These are phyloP conservation scores for Cyclina sinensis DNA, from an alignment of 1,140 invertebrate species.

Conservation along the genomic window DNA sequence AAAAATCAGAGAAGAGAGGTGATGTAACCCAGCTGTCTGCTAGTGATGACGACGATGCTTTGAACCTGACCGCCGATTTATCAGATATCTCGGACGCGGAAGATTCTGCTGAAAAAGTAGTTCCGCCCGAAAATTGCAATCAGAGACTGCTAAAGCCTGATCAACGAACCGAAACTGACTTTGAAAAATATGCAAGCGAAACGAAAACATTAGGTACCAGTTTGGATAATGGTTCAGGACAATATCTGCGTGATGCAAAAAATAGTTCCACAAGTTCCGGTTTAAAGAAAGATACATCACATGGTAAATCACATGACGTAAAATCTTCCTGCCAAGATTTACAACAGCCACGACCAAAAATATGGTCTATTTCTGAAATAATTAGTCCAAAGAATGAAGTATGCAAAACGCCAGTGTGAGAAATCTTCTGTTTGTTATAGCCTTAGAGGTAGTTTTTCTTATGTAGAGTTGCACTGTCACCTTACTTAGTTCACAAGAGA, in stretches of 20 bases:
- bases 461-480: no score
- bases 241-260: neutral
- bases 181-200: slow-evolving; percentile 13
- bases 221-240: neutral
- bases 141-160: neutral
- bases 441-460: no score
- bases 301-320: neutral
- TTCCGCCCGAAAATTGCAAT: neutral
- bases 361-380: slow-evolving; percentile 68
- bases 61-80: slow-evolving; percentile 65
- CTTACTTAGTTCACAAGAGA: no score
- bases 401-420: neutral
- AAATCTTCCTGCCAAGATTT: neutral
- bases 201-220: neutral
- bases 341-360: slow-evolving; percentile 43
- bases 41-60: slow-evolving; percentile 13
- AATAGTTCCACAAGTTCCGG: slow-evolving; percentile 14
- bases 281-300: neutral
- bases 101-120: neutral
- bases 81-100: slow-evolving; percentile 70
- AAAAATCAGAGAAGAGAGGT: neutral
- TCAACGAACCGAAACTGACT: neutral
- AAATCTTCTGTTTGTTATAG: no score
- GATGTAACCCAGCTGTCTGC: neutral
- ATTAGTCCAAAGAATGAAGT: slow-evolving; percentile 43